Conservation (phyloP, 2,888 invertebrate genomes). For the Andrena dorsata region DNA sequence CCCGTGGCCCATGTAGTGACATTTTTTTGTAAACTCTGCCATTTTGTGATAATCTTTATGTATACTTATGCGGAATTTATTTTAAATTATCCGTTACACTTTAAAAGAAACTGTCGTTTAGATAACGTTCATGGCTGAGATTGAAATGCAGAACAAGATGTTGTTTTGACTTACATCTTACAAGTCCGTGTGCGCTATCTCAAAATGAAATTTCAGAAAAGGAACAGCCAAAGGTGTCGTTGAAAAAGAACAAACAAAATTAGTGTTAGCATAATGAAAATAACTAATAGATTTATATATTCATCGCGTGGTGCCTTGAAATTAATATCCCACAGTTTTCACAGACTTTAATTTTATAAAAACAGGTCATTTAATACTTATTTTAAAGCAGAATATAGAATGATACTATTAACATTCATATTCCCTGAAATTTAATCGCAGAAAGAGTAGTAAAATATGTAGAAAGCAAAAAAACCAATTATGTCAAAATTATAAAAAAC, state of each 20-base stretch:
- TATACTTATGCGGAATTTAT: not conserved
- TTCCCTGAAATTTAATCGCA: not conserved
- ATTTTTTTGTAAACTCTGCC: no score
- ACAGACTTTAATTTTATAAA: not conserved
- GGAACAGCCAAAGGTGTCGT: conserved; percentile 1
- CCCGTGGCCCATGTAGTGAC: not conserved
- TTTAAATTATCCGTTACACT: no score
- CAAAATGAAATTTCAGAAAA: conserved; percentile 38
- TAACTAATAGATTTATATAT: conserved; percentile 5
- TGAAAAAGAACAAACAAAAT: not conserved
- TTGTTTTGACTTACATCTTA: not conserved
- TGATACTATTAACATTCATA: not conserved
- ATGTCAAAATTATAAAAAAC: not conserved
- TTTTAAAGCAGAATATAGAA: not conserved
- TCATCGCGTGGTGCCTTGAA: not conserved
- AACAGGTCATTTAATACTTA: not conserved
- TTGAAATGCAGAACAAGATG: conserved; percentile 3
- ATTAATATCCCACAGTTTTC: not conserved
- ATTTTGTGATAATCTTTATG: no score
- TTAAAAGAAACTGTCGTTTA: not conserved
- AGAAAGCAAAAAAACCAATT: conserved; percentile 7
- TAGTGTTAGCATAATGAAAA: not conserved
- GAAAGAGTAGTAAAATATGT: conserved; percentile 3
- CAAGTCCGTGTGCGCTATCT: not conserved
- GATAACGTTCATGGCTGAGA: not conserved